Conservation (phyloP, 2,113 vertebrate species). For the Eptesicus fuscus region DNA sequence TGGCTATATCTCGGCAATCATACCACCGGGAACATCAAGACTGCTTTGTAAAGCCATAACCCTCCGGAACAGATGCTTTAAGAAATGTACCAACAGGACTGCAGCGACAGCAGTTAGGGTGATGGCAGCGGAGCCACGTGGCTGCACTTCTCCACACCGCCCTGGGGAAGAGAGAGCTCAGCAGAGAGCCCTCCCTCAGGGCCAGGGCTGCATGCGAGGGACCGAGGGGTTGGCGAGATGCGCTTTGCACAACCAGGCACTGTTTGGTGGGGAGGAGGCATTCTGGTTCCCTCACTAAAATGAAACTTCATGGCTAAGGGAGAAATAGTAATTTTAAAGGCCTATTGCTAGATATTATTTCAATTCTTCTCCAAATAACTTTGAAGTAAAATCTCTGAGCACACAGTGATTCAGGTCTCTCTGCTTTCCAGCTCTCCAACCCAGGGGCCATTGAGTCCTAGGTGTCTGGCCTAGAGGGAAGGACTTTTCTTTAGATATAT, state of each 20-base stretch:
- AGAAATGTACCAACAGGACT: background rate
- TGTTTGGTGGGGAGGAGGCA: background rate
- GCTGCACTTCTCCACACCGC: fast-evolving
- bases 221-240: background rate
- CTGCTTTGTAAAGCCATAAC: background rate
- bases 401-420: background rate
- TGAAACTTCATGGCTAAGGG: background rate
- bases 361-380: background rate
- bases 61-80: constrained; percentile 3
- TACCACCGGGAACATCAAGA: background rate
- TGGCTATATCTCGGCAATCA: background rate
- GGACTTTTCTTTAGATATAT: background rate
- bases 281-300: background rate
- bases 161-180: background rate
- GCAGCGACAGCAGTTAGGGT: background rate
- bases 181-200: background rate
- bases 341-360: background rate
- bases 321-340: background rate
- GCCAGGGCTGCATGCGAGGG: background rate
- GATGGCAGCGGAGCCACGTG: background rate
- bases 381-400: background rate
- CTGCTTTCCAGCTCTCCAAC: background rate
- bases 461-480: background rate
- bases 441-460: background rate
- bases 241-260: background rate